Base-by-base conservation (phyloP, 2,797 vertebrate species). In the Perdix hodgsoniae region DNA sequence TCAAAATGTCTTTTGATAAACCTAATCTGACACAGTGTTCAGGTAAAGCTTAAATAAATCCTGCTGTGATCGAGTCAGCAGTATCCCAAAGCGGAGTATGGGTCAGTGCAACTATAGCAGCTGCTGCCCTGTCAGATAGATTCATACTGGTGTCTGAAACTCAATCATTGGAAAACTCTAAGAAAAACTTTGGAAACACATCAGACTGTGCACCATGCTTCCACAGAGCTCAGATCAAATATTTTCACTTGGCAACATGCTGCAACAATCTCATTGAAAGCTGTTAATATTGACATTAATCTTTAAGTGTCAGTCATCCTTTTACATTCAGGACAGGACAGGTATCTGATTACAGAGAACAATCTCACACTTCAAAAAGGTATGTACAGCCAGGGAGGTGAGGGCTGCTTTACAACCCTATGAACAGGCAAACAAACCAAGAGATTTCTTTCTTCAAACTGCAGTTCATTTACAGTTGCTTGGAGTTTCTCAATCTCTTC, bases 221-320 rank as follows among this genome's bases (percentile, higher is more conserved):
- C 57, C 14, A 33, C n/a, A 13, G 0, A 1, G n/a, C 37, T 84
- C 75, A 60, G 45, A 88, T 80, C 69, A 72, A 85, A 33, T 88
- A 61, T 49, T 96, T 89, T 89, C 1, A 4, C 57, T 72, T 87
- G 73, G 78, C 88, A 83, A 35, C 2, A 2, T 59, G 74, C 54
- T 13, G 49, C 59, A 65, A 63, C 60, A 61, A 75, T 83, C 27
- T 91, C 50, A 56, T 72, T 72, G 59, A 91, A 93, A 87, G 39
- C 86, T 78, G 64, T 91, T 87, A 83, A 83, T 90, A 75, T 81
- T 94, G 88, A 91, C 73, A 31, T 45, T 91, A 47, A 89, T 82
- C 60, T 71, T 37, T 73, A 78, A 64, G 70, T 71, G 74, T 59
- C 69, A 92, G 57, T 93, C 92, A 86, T 93, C 86, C 64, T 83